These are phyloP conservation scores for human (Homo sapiens) DNA, from an alignment of 2,113 vertebrate genomes.

Conservation along the genomic window DNA sequence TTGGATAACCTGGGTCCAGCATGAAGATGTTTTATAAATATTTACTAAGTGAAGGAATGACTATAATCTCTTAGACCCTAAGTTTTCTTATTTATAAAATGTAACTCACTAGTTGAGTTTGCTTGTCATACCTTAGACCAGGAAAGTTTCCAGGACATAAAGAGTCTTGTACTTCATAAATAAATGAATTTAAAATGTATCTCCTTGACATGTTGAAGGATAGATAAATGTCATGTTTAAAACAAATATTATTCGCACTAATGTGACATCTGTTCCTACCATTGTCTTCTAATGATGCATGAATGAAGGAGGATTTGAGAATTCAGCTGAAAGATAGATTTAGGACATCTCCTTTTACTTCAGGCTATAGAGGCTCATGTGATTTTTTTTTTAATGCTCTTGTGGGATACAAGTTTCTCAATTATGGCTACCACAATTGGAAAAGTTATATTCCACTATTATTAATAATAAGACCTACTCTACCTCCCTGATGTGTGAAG, in stretches of 20 bases:
- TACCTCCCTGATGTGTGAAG: neutral
- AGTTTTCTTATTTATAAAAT: constrained; percentile 21
- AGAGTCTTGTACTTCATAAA: neutral
- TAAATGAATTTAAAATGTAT: constrained; percentile 51
- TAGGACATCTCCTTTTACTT: constrained; percentile 20
- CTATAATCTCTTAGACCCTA: neutral
- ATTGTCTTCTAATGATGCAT: neutral
- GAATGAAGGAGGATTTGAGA: constrained; percentile 7
- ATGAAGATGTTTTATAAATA: neutral
- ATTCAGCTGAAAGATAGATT: neutral
- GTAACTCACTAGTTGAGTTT: neutral
- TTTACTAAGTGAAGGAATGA: neutral
- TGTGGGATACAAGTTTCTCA: neutral
- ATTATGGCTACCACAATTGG: neutral
- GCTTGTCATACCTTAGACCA: neutral
- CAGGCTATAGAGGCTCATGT: neutral
- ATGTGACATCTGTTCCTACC: neutral
- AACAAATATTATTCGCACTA: neutral
- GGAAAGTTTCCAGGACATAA: constrained; percentile 12
- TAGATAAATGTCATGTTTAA: neutral
- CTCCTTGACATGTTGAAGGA: constrained; percentile 16
- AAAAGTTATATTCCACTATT: neutral
- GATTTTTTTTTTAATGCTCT: neutral
- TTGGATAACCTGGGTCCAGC: neutral
- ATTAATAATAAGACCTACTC: neutral